Base-by-base conservation (phyloP, 1,140 invertebrate genomes). In the Heliconius melpomene region DNA sequence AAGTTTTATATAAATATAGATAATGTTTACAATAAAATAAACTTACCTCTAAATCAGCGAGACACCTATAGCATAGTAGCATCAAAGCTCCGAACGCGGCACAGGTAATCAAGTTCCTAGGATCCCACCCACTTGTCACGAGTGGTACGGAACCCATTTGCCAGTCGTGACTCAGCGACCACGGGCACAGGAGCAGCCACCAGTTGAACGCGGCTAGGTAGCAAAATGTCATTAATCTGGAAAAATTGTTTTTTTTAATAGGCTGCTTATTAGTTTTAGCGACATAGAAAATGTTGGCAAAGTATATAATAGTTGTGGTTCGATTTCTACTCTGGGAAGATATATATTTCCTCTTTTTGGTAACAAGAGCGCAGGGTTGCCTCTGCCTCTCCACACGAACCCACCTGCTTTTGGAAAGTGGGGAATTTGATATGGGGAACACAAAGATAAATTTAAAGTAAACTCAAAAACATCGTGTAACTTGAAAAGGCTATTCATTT, bases 101-200 rank as follows among this genome's bases (percentile, higher is more conserved):
- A 84, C 96, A 96, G 2, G 97, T 97, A 46, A 96, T 95, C 38
- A 98, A 87, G 90, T 98, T 97, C 84, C 97, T 95, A 6, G 95
- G 95, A 93, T 98, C 97, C 78, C 95, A 95, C 13, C 96, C 90
- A 66, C 96, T 96, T 73, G 96, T 96, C 74, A 98, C 96, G 73
- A 98, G 93, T 32, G 97, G 97, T 66, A 98, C 95, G 8, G 97
- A 98, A 38, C 97, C 97, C 97, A 98, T 98, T 91, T 98, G 97
- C 97, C 97, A 98, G 89, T 98, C 97, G 88, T 98, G 98, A 79
- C 97, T 97, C 2, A 98, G 95, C 7, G 95, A 96, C 82, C 95
- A 95, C 2, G 97, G 97, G 86, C 96, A 97, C 20, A 98, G 92
- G 16, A 98, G 95, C 72, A 98, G 91, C 97, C 97, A 98, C 93